phyloP scores from a whole-genome alignment of 2,888 invertebrate species.

The Oscheius myriophilus region DNA sequence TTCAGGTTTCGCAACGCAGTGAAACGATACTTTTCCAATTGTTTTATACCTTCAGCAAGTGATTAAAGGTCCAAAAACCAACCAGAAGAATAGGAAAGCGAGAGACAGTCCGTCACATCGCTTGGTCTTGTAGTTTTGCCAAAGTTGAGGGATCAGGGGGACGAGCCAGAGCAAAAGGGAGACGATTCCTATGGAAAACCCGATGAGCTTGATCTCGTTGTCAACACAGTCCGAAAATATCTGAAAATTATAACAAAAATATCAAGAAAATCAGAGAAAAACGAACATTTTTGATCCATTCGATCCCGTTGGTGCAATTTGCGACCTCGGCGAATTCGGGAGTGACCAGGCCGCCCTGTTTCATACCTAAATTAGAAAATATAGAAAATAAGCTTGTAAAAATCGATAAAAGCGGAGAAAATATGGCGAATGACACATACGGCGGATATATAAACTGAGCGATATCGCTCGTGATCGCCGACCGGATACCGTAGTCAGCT shows the following conservation, averaged over 20 bases:
- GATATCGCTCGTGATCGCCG: too few relatives aligned
- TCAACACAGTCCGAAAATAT: conserved; percentile 61
- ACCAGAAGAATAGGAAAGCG: conserved; percentile 72
- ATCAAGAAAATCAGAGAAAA: background rate
- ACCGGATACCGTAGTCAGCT: too few relatives aligned
- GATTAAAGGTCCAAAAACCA: conserved; percentile 13
- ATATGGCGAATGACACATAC: too few relatives aligned
- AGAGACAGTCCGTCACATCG: conserved; percentile 71
- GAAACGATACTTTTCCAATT: too few relatives aligned
- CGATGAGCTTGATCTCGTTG: conserved; percentile 73
- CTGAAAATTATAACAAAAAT: conserved; percentile 24
- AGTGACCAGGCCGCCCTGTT: conserved; percentile 49
- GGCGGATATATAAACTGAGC: too few relatives aligned
- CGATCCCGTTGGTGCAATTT: conserved; percentile 55
- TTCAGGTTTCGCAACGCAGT: too few relatives aligned
- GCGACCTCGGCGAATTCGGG: conserved; percentile 40
- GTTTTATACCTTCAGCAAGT: background rate
- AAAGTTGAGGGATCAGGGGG: conserved; percentile 69
- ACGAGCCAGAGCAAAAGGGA: conserved; percentile 65
- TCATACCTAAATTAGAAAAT: conserved; percentile 39
- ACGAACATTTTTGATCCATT: conserved; percentile 59
- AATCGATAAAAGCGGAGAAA: background rate
- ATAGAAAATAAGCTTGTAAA: conserved; percentile 1
- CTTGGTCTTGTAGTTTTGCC: conserved; percentile 69
- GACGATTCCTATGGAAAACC: conserved; percentile 74